Conservation (phyloP, 2,797 vertebrate species). For the Myripristis murdjan region DNA sequence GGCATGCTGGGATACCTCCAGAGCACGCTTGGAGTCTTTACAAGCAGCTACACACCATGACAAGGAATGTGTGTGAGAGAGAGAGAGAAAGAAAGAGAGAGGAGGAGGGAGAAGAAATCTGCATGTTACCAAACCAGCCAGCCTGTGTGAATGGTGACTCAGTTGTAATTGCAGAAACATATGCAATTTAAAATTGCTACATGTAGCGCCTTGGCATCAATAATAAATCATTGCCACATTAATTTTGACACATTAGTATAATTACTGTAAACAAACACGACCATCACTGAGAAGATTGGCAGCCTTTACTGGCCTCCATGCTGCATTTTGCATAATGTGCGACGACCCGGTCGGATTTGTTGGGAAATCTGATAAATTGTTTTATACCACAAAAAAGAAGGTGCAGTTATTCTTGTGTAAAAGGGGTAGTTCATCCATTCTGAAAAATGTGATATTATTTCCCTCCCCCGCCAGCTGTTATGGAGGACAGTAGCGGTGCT, state of each 20-base stretch:
- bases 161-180: slow-evolving; percentile 11
- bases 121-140: not conserved
- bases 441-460: no score
- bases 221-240: slow-evolving; percentile 33
- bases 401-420: not conserved
- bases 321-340: not conserved
- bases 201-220: slow-evolving; percentile 9
- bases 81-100: not conserved
- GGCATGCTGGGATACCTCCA: slow-evolving; percentile 94
- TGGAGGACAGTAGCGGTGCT: no score
- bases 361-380: slow-evolving; percentile 14
- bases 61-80: no score
- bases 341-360: slow-evolving; percentile 4
- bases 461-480: no score
- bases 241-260: slow-evolving; percentile 28
- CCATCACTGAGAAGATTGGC: slow-evolving; percentile 28
- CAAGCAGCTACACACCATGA: slow-evolving; percentile 88
- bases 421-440: no score
- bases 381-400: slow-evolving; percentile 9
- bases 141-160: not conserved
- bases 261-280: slow-evolving; percentile 35
- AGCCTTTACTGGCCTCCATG: not conserved
- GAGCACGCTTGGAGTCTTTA: slow-evolving; percentile 92
- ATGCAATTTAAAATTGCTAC: slow-evolving; percentile 2
- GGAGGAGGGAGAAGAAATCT: not conserved